Conservation (phyloP, 92 coral and sea anemone genomes). For the Micromussa lordhowensis region DNA sequence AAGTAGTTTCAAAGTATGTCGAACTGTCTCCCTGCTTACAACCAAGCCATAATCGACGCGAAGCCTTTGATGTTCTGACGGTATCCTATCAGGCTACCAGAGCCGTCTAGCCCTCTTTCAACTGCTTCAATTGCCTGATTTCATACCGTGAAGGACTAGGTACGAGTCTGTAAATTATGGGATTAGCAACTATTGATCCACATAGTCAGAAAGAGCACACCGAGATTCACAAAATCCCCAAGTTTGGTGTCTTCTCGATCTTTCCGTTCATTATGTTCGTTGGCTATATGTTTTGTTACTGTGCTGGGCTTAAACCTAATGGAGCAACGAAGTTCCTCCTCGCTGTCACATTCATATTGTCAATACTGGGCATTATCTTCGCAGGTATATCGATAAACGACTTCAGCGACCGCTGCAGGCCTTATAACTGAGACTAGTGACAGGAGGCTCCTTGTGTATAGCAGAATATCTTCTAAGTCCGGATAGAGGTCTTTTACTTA, state of each 20-base stretch:
- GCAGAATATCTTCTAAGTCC: no score
- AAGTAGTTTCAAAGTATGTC: slow-evolving; percentile 5
- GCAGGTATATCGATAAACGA: not conserved
- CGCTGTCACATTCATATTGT: not conserved
- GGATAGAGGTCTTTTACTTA: no score
- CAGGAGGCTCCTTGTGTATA: no score
- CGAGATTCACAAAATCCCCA: no score
- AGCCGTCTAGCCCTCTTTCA: slow-evolving; percentile 55
- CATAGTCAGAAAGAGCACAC: no score
- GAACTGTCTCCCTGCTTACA: slow-evolving; percentile 31
- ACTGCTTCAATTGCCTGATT: slow-evolving; percentile 42
- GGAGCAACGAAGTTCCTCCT: not conserved
- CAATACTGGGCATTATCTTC: not conserved
- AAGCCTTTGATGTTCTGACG: slow-evolving; percentile 69
- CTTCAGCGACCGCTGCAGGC: not conserved
- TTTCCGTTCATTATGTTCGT: slow-evolving; percentile 1
- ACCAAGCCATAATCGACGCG: slow-evolving; percentile 31
- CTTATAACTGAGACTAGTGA: no score
- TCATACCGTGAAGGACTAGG: no score
- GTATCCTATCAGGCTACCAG: slow-evolving; percentile 65
- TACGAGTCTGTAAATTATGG: no score
- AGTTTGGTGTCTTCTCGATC: not conserved
- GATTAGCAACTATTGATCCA: no score
- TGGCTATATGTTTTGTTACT: not conserved
- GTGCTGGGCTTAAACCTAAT: not conserved